Conservation (phyloP, 2,888 invertebrate genomes). For the Podabrus alpinus region DNA sequence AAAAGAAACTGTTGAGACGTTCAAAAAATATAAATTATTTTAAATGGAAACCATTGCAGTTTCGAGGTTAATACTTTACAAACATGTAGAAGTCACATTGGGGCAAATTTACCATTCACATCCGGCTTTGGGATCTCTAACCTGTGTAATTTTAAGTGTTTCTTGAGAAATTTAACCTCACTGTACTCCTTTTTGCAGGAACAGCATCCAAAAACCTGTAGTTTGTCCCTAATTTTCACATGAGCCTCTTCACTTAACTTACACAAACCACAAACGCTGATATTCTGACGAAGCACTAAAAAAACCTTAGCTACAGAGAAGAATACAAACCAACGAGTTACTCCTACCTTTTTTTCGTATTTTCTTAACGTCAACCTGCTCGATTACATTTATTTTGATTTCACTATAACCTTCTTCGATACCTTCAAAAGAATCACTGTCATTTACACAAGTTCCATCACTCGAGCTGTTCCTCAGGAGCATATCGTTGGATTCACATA, state of each 20-base stretch:
- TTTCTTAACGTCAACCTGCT: background rate
- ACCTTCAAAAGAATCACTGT: background rate
- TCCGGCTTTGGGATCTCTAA: too few relatives aligned
- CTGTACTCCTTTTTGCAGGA: constrained; percentile 38
- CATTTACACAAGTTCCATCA: background rate
- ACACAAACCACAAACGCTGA: background rate
- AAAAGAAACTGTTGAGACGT: too few relatives aligned
- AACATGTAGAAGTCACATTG: too few relatives aligned
- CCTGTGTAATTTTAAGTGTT: constrained; percentile 40
- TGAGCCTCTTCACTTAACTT: constrained; percentile 28
- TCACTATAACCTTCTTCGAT: background rate
- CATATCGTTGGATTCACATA: constrained; percentile 40
- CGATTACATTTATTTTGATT: background rate
- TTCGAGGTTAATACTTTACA: too few relatives aligned
- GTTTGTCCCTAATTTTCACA: constrained; percentile 31
- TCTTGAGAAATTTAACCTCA: constrained; percentile 35
- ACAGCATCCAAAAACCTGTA: constrained; percentile 35
- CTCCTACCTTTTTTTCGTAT: background rate
- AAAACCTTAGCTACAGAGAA: background rate
- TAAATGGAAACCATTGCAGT: too few relatives aligned
- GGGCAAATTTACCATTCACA: too few relatives aligned
- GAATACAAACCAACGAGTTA: background rate
- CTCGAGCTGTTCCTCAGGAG: constrained; percentile 3
- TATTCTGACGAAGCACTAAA: background rate
- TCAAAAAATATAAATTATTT: too few relatives aligned